A percentile compares a stretch with the other conserved stretches of the same genome.
These are phyloP conservation scores for Euglossa dilemma DNA, from an alignment of 1,140 invertebrate species.

Conservation along the genomic window DNA sequence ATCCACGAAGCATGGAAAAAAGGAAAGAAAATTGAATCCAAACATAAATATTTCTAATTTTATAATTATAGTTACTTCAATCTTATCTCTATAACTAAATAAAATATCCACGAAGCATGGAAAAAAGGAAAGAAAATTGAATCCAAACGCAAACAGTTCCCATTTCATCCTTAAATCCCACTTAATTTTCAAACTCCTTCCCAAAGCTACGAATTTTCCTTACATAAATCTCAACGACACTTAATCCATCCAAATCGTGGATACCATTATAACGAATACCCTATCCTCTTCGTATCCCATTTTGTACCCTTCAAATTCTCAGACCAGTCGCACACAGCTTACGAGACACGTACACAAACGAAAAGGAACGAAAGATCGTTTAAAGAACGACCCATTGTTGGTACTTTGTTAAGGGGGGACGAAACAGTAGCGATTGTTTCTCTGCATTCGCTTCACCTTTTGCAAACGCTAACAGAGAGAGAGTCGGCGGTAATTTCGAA, in stretches of 20 bases:
- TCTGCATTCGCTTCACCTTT: slow-evolving; percentile 5
- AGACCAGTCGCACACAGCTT: not conserved
- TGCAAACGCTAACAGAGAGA: slow-evolving; percentile 4
- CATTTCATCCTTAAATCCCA: too few relatives aligned
- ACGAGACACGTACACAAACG: not conserved
- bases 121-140: too few relatives aligned
- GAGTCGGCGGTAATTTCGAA: slow-evolving; percentile 10
- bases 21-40: too few relatives aligned
- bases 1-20: too few relatives aligned
- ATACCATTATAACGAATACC: not conserved
- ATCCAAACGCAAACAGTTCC: too few relatives aligned
- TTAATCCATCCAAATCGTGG: not conserved
- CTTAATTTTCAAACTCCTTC: too few relatives aligned
- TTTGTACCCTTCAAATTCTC: not conserved
- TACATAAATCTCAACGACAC: not conserved
- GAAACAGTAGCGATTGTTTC: slow-evolving; percentile 2
- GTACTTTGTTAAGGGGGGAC: not conserved
- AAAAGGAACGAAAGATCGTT: not conserved
- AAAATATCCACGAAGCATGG: too few relatives aligned
- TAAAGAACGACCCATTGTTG: not conserved
- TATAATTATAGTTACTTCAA: too few relatives aligned
- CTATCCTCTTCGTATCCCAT: not conserved
- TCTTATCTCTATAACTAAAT: too few relatives aligned
- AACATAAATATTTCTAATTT: too few relatives aligned
- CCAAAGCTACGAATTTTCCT: too few relatives aligned